phyloP scores from a whole-genome alignment of 2,797 vertebrate genomes.

The Loris lydekkerianus region DNA sequence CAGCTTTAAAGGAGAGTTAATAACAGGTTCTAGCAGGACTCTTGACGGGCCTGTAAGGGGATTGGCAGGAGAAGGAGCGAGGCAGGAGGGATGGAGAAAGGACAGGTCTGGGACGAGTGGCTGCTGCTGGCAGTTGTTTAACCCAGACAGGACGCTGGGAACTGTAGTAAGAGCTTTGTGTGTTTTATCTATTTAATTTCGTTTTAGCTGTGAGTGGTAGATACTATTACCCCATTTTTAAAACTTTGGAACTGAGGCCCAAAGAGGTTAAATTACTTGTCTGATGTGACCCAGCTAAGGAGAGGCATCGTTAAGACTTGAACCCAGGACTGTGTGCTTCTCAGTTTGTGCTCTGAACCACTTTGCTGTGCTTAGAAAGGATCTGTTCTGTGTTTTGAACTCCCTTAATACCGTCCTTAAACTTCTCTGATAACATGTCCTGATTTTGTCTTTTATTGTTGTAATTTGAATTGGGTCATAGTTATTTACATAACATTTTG shows the following conservation, averaged over 20 bases:
- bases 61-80: background rate
- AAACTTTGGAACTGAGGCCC: slow-evolving; percentile 11
- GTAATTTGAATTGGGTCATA: background rate
- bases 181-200: background rate
- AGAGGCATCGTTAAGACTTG: background rate
- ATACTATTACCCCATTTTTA: background rate
- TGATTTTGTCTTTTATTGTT: slow-evolving; percentile 36
- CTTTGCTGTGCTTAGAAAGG: background rate
- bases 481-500: background rate
- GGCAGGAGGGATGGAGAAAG: background rate
- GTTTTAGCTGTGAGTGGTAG: background rate
- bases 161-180: background rate
- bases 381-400: background rate
- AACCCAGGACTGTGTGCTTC: background rate
- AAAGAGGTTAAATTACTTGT: background rate
- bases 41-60: background rate
- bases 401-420: background rate
- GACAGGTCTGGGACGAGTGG: background rate
- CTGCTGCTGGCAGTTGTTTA: background rate
- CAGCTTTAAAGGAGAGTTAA: background rate
- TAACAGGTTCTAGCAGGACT: background rate
- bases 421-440: background rate
- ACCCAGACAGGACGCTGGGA: background rate
- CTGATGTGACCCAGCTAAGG: background rate
- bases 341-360: background rate